phyloP scores from a whole-genome alignment of 2,888 invertebrate genomes.

The Hirudinaria manillensis region DNA sequence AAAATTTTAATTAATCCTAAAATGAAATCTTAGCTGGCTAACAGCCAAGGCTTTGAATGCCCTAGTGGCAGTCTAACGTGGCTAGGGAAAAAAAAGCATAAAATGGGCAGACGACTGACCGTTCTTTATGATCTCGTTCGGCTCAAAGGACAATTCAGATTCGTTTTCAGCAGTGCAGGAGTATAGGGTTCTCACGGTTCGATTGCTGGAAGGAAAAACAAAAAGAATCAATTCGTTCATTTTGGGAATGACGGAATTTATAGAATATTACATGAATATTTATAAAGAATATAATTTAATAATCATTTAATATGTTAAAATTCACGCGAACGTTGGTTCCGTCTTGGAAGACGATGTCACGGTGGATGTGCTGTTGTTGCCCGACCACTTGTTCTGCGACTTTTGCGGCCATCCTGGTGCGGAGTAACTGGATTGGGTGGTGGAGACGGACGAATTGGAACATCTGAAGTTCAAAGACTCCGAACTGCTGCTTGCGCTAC shows the following conservation, averaged over 20 bases:
- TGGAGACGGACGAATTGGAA: slow-evolving; percentile 33
- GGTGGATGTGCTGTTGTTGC: background rate
- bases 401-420: background rate
- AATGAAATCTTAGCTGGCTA: background rate
- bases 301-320: no score
- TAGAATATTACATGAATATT: background rate
- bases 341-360: background rate
- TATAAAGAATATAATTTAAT: no score
- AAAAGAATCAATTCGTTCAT: no score
- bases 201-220: slow-evolving; percentile 27
- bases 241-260: slow-evolving; percentile 8
- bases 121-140: slow-evolving; percentile 93
- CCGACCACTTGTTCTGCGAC: background rate
- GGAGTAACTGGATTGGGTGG: slow-evolving; percentile 24
- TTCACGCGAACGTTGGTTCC: no score
- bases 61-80: no score
- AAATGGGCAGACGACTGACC: slow-evolving; percentile 61
- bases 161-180: slow-evolving; percentile 93
- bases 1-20: background rate
- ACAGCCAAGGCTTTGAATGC: background rate
- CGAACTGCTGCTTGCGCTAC: slow-evolving; percentile 69
- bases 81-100: no score
- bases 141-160: slow-evolving; percentile 93
- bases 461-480: slow-evolving; percentile 70
- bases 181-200: slow-evolving; percentile 86